These are phyloP conservation scores for Smithornis capensis DNA, from an alignment of 2,113 vertebrate species.

Conservation along the genomic window DNA sequence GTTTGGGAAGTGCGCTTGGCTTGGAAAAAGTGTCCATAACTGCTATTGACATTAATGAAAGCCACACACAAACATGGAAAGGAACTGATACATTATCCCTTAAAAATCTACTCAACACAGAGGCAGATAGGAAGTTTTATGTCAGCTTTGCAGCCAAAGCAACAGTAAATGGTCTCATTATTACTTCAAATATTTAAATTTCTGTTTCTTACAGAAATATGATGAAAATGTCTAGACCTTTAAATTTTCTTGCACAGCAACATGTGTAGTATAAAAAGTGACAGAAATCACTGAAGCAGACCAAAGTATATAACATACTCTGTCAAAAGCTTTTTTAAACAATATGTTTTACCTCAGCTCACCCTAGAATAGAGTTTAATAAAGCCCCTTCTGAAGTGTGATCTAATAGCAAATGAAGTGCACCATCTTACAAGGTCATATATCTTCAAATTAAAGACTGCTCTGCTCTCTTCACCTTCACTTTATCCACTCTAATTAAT, in stretches of 20 bases:
- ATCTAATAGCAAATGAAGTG: conserved; percentile 63
- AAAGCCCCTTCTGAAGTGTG: conserved; percentile 49
- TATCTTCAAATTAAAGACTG: conserved; percentile 55
- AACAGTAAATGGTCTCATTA: conserved; percentile 53
- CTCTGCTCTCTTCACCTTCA: conserved; percentile 52
- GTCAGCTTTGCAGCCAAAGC: conserved; percentile 50
- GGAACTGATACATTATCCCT: conserved; percentile 39
- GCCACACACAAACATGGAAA: not conserved
- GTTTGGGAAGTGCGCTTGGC: not conserved
- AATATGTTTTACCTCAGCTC: conserved; percentile 54
- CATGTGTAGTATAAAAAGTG: conserved; percentile 32
- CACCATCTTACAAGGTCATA: conserved; percentile 56
- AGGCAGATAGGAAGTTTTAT: conserved; percentile 55
- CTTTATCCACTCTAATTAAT: conserved; percentile 57
- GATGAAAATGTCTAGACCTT: conserved; percentile 46
- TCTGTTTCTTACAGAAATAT: conserved; percentile 57
- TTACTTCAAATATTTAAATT: conserved; percentile 66
- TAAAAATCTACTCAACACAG: conserved; percentile 19
- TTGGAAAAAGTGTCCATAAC: not conserved
- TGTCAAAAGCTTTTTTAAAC: conserved; percentile 52
- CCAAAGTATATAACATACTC: conserved; percentile 59
- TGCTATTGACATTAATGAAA: not conserved
- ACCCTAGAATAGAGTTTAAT: conserved; percentile 59
- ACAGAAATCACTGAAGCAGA: conserved; percentile 53
- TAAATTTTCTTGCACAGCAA: conserved; percentile 32